Base-by-base conservation (phyloP, 2,113 vertebrate species). In the Pandion haliaetus region DNA sequence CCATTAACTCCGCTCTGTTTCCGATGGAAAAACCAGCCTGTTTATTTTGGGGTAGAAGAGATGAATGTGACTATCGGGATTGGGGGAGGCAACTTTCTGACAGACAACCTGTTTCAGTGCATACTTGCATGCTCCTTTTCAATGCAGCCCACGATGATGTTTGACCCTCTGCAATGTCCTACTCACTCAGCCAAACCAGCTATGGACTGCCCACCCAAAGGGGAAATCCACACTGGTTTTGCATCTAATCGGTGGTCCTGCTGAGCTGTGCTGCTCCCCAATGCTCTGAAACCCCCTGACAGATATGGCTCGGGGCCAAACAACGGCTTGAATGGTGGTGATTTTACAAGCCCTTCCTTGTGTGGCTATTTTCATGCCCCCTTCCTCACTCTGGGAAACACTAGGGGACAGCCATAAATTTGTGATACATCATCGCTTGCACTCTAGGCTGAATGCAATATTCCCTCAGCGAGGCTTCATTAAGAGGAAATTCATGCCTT, bases 401-500 rank as follows among this genome's bases (percentile, higher is more conserved):
- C 79, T 14, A 7, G 52, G 97, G 95, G 70, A 95, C 92, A 80
- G 73, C 91, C 95, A 66, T 97, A 97, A 96, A 97, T 97, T 63
- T 25, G 70, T 79, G 94, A 79, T 74, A 55, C 95, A 87, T 97
- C 97, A 91, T 95, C 71, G 14, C 94, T 89, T 8, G 71, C 58
- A 3, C 88, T 92, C 36, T 6, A 11, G 82, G 12, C 82, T 14
- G 79, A 96, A 96, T 2, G 91, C 96, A 61, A 96, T 96, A 97
- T 95, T 97, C 97, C 97, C 97, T 57, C 6, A 34, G 96, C 2
- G 50, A 77, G 95, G 72, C 71, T 94, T 67, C 82, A 4, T 59
- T 40, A 67, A 65, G 94, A 96, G 97, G 97, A 97, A 96, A 98
- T 98, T 81, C 97, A 58, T 98, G 97, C 97, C 96, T 97, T 96